Evolutionary conservation across 2,797 vertebrate species (phyloP), one percentile per base, ranked within the genome.

Genomic region (Lycodopsis pacificus): DNA sequence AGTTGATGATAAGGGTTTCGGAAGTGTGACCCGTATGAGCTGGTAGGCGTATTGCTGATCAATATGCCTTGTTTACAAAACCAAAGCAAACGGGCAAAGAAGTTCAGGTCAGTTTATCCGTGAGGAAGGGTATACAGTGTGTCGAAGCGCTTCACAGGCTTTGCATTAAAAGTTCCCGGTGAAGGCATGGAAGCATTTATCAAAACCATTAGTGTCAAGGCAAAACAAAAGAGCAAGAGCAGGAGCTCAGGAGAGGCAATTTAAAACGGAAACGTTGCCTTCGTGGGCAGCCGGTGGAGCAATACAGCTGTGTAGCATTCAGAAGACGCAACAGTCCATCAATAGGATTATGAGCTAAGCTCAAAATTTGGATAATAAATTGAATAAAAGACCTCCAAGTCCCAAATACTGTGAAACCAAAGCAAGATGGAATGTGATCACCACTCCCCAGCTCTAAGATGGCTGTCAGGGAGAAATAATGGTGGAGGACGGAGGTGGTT

Each of bases 401-500:
- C 15, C 7, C 4, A 6, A 54, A 42, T 34, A 6, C 11, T 25
- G 51, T 25, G 40, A 5, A 38, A 30, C 36, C 20, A 71, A 44
- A 63, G 40, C n/a, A 6, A 19, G 36, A 51, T 0, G 7, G 57
- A 46, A 69, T 30, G 49, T 48, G 51, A 62, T 67, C 22, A 61
- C 56, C 38, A 44, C 57, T 66, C 30, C 58, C 30, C 11, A 7
- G 25, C 46, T 40, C 5, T 19, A 0, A 12, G 22, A 13, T 7
- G 32, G n/a, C 63, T 76, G 65, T 76, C 57, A 54, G 61, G 46
- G 7, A 46, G 44, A 71, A 68, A 61, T 71, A 59, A 86, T 62
- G 71, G 22, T 48, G 3, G 8, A 19, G 56, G 20, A 17, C 14
- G 13, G 34, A 42, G 40, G 5, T n/a, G 53, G 51, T 76, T 22